Evolutionary conservation across 2,113 vertebrate genomes (phyloP), one percentile per base, ranked within the genome.

Genomic region (Apaloderma vittatum): DNA sequence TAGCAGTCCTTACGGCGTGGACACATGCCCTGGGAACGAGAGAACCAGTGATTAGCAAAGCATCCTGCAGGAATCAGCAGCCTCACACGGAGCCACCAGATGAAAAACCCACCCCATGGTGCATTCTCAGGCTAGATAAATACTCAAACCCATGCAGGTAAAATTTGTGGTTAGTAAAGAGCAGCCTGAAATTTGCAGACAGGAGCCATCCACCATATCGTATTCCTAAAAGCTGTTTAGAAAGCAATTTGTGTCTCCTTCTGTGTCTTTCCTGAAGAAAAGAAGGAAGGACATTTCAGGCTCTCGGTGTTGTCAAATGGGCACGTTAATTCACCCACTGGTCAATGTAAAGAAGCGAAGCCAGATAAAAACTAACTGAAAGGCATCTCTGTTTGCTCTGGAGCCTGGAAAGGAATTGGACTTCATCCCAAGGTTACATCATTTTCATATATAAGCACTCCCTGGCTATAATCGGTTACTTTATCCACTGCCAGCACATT

Each of bases 371-470:
- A 93, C 32, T 62, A 62, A 46, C 88, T 55, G 61, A 77, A 81
- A 91, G 80, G 68, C 90, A 86, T 84, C 72, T 94, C 86, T 77
- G 62, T 94, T 88, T 94, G 71, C 72, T 88, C 74, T 93, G 95
- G 76, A 78, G 76, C 68, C 91, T 71, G 83, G 8, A 13, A 67
- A 59, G 55, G 63, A 55, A 6, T 12, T 95, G 91, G 91, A 37
- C 32, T 34, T 24, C 20, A 24, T 74, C 73, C 93, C 93, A 87
- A 58, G 57, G 13, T 97, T 58, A 93, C 93, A 63, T 92, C 95
- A 96, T 12, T 62, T 52, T 67, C 76, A 12, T 78, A 36, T 71
- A 84, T 23, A 86, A 93, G 88, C 91, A 81, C 49, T 51, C 46
- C 76, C 71, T 92, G 65, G 66, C 94, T 75, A 8, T 15, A 83